A percentile compares a stretch with the other conserved stretches of the same genome.
These are phyloP conservation scores for Littorina saxatilis DNA, from an alignment of 1,140 invertebrate genomes.

Conservation along the genomic window DNA sequence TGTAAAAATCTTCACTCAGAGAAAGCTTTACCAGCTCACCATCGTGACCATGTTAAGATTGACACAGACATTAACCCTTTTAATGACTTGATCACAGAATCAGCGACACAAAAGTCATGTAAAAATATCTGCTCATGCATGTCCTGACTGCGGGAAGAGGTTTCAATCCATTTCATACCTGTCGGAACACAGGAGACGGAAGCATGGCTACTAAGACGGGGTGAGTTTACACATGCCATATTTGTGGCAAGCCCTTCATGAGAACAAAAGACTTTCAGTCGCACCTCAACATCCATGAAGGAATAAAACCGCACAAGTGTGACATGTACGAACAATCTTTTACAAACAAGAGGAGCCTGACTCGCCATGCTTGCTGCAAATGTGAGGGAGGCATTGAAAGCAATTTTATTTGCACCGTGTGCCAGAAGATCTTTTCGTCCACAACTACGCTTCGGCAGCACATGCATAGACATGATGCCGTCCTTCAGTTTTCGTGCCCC, in stretches of 20 bases:
- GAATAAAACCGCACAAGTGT: not conserved
- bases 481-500: not conserved
- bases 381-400: not conserved
- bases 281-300: not conserved
- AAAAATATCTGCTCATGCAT: too few species aligned
- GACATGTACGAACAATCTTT: not conserved
- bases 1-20: too few species aligned
- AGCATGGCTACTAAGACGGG: not conserved
- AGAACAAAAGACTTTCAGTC: not conserved
- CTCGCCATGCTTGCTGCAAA: not conserved
- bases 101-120: too few species aligned
- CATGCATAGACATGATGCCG: not conserved
- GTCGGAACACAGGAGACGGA: not conserved
- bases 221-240: not conserved
- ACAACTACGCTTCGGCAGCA: not conserved
- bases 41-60: too few species aligned
- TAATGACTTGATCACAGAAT: too few species aligned
- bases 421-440: not conserved
- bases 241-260: not conserved
- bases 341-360: not conserved
- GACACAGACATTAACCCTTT: too few species aligned
- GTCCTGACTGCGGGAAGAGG: not conserved
- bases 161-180: not conserved
- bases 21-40: too few species aligned
- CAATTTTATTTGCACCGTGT: too few species aligned